phyloP scores from a whole-genome alignment of 2,888 invertebrate genomes.

The Tuta absoluta region DNA sequence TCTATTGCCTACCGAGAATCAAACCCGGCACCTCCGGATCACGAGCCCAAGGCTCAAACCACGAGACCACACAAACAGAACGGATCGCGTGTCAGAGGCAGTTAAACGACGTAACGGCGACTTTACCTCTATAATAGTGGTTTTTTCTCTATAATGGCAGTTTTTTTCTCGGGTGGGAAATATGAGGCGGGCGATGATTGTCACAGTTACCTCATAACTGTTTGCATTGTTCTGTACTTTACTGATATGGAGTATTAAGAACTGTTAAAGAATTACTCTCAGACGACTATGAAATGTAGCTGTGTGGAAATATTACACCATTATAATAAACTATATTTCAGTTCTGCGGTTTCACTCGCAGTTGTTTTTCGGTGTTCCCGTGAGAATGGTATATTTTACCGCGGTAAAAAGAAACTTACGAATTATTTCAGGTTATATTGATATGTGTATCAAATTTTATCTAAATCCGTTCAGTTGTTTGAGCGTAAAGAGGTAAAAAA shows the following conservation, averaged over 20 bases:
- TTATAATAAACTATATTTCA: too few relatives aligned
- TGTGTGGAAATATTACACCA: too few relatives aligned
- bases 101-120: constrained; percentile 7
- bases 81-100: background rate
- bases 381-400: too few relatives aligned
- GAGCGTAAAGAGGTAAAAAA: too few relatives aligned
- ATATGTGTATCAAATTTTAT: too few relatives aligned
- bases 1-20: background rate
- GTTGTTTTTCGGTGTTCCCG: too few relatives aligned
- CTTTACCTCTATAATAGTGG: constrained; percentile 11
- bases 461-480: too few relatives aligned
- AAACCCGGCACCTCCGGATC: background rate
- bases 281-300: too few relatives aligned
- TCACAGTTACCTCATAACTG: constrained; percentile 4
- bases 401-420: too few relatives aligned
- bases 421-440: too few relatives aligned
- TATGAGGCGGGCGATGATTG: background rate
- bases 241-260: constrained; percentile 7
- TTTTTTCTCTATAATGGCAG: background rate
- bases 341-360: too few relatives aligned
- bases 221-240: background rate
- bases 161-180: background rate
- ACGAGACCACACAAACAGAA: background rate
- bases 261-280: background rate
- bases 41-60: background rate